Conservation (phyloP, 2,797 vertebrate genomes). For the Ptychadena robeensis region DNA sequence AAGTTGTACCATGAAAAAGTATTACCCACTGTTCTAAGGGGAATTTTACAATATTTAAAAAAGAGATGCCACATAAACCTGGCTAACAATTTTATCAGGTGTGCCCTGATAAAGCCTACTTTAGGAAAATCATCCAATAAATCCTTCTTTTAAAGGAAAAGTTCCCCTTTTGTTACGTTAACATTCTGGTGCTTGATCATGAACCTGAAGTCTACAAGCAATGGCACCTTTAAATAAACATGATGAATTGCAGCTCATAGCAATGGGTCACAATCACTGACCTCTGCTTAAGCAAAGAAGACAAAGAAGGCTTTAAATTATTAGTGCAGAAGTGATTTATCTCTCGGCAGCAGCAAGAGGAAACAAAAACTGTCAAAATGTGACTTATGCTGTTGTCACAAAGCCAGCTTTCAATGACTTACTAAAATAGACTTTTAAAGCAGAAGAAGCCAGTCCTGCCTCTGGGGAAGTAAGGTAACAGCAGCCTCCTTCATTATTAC, state of each 20-base stretch:
- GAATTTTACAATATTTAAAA: too few species aligned
- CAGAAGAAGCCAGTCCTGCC: not conserved
- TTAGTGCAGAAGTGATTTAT: slow-evolving; percentile 50
- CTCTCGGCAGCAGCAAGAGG: slow-evolving; percentile 38
- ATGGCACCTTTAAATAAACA: slow-evolving; percentile 12
- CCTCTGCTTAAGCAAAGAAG: slow-evolving; percentile 29
- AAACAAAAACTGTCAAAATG: slow-evolving; percentile 41
- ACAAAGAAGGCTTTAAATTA: slow-evolving; percentile 41
- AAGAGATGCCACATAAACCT: too few species aligned
- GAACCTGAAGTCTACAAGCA: not conserved
- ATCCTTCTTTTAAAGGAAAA: not conserved
- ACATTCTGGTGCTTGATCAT: not conserved
- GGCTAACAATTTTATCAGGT: too few species aligned
- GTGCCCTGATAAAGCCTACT: too few species aligned
- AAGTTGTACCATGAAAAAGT: too few species aligned
- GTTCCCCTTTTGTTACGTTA: not conserved
- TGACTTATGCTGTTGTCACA: slow-evolving; percentile 26
- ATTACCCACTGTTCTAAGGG: too few species aligned
- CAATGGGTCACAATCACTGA: slow-evolving; percentile 31
- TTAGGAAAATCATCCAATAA: not conserved
- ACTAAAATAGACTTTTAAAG: not conserved
- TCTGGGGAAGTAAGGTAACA: slow-evolving; percentile 25
- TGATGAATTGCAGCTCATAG: slow-evolving; percentile 24
- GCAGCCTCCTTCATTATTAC: not conserved
- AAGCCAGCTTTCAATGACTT: slow-evolving; percentile 9